A percentile compares a stretch with the other conserved stretches of the same genome.
Evolutionary conservation across 2,888 invertebrate genomes (phyloP).

Genomic region (Amphimallon solstitiale): DNA sequence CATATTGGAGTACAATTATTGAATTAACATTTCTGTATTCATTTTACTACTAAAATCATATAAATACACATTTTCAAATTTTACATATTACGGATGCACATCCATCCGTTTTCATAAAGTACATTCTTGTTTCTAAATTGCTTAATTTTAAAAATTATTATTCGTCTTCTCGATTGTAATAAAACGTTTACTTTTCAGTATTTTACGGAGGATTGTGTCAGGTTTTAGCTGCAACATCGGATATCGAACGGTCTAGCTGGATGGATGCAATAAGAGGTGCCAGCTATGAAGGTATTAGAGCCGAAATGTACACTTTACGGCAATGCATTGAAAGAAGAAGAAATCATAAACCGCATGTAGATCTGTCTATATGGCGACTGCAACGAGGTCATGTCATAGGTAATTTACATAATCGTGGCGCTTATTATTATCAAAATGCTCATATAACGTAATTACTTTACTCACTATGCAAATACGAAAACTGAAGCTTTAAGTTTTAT

Average conservation of each 20-base stretch:
- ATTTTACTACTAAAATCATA: too few species aligned
- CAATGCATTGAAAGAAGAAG: slow-evolving; percentile 69
- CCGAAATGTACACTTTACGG: slow-evolving; percentile 74
- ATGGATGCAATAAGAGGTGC: slow-evolving; percentile 84
- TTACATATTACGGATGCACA: too few species aligned
- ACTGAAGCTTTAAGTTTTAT: too few species aligned
- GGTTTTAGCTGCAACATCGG: slow-evolving; percentile 81
- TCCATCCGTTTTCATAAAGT: too few species aligned
- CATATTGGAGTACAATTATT: too few species aligned
- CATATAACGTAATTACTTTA: too few species aligned
- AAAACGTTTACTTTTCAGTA: slow-evolving; percentile 65
- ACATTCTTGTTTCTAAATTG: too few species aligned
- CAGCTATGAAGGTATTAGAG: slow-evolving; percentile 83
- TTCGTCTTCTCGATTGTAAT: background rate
- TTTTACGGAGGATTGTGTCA: slow-evolving; percentile 86
- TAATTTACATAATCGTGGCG: slow-evolving; percentile 59
- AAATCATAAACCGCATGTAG: slow-evolving; percentile 72
- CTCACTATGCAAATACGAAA: too few species aligned
- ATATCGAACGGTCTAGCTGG: slow-evolving; percentile 87
- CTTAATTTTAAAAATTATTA: too few species aligned
- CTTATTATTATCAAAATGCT: too few species aligned
- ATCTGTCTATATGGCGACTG: slow-evolving; percentile 76
- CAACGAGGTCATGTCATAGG: slow-evolving; percentile 77
- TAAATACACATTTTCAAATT: too few species aligned
- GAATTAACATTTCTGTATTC: too few species aligned